Evolutionary conservation across 2,797 vertebrate genomes (phyloP), one percentile per base, ranked within the genome.

Genomic region (Xenops minutus): DNA sequence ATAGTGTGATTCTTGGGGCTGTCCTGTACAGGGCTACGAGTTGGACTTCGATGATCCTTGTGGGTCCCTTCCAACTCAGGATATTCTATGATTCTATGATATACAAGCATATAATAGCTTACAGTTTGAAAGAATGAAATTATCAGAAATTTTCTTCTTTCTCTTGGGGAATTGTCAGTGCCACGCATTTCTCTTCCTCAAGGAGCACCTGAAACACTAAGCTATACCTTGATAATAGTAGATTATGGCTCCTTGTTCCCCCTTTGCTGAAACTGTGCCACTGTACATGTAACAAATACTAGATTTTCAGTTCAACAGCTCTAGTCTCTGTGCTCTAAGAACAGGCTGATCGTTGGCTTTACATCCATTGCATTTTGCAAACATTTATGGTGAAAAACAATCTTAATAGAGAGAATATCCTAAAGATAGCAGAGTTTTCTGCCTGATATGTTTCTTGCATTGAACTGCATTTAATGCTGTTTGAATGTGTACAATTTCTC

Each of bases 401-500:
- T 36, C 26, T 37, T 67, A 72, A 58, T 46, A 46, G 5, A 83
- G 39, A 81, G 29, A 76, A 6, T 14, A 72, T 41, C 22, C 22
- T 72, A 62, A 63, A 72, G 30, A 27, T 1, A 72, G 32, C 6
- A 59, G 8, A 0, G 6, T n/a, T 81, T 84, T 67, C 62, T 69
- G 36, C 29, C 36, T 62, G 20, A 48, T 37, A 78, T 4, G 3
- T 62, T 84, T 78, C 52, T 13, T 66, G 14, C 44, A 46, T 56
- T 78, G 44, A 71, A 64, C 36, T 81, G 29, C 21, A 81, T 61
- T 75, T 92, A 55, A 87, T 30, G 30, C 5, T 13, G 30, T 84
- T 88, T 85, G 81, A 68, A 96, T 85, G 61, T 18, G 13, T 81
- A 61, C 91, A 93, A 66, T 86, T 94, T 95, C 87, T 97, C 49